phyloP scores from a whole-genome alignment of 2,888 invertebrate genomes.

The Dicycla oo region DNA sequence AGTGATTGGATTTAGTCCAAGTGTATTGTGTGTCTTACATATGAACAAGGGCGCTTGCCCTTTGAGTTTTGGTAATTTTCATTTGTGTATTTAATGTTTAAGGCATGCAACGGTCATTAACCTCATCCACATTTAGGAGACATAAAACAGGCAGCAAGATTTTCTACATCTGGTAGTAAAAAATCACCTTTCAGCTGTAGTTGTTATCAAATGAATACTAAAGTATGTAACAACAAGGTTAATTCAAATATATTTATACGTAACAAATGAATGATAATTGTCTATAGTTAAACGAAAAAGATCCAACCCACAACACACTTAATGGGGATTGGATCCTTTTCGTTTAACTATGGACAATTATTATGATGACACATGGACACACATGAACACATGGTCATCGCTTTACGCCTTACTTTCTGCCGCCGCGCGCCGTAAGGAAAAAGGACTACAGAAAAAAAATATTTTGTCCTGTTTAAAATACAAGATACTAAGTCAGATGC shows the following conservation, averaged over 20 bases:
- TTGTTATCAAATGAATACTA: constrained; percentile 21
- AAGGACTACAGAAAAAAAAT: too few species aligned
- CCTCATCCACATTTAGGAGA: constrained; percentile 19
- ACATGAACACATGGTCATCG: constrained; percentile 12
- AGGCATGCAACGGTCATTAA: constrained; percentile 22
- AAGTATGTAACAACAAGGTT: constrained; percentile 41
- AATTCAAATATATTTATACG: constrained; percentile 23
- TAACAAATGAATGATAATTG: constrained; percentile 18
- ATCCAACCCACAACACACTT: too few species aligned
- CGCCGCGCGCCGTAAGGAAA: too few species aligned
- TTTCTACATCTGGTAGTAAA: constrained; percentile 1
- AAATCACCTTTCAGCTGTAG: constrained; percentile 30
- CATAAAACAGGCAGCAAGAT: not conserved
- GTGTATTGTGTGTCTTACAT: constrained; percentile 79
- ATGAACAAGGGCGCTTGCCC: constrained; percentile 74
- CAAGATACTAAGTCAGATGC: too few species aligned
- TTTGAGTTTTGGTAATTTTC: constrained; percentile 75
- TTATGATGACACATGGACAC: too few species aligned
- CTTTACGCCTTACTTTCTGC: not conserved
- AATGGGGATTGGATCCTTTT: too few species aligned
- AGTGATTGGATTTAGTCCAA: constrained; percentile 81
- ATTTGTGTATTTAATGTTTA: constrained; percentile 47
- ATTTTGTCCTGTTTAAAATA: too few species aligned
- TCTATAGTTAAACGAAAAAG: too few species aligned
- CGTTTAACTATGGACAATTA: too few species aligned